Base-by-base conservation (phyloP, 2,797 vertebrate genomes). In the Moxostoma hubbsi region DNA sequence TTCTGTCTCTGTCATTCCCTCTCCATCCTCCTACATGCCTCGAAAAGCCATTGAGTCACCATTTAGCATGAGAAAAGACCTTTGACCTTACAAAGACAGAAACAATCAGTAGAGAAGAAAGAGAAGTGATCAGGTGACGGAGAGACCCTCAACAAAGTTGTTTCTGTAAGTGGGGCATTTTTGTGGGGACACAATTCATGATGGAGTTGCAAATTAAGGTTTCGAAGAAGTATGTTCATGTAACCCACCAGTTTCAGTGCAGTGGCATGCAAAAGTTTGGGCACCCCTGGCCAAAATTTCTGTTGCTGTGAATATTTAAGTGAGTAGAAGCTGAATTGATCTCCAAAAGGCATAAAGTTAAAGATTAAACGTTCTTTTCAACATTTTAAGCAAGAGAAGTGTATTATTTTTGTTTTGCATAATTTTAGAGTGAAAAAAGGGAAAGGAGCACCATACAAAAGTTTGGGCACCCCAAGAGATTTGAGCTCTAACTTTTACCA, bases 41-140 rank as follows among this genome's bases (percentile, higher is more conserved):
- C 82, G 79, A 66, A 81, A 62, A 69, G 71, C 51, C 12, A 36
- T 55, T 53, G 63, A 79, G 68, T 65, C 82, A 63, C 76, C 55
- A 75, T 83, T 82, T 79, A 73, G 80, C 69, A 62, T 68, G 73
- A 83, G 69, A 72, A 69, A 73, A 16, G 77, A 82, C 80, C 82
- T 64, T 72, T 84, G 75, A 77, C 80, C 80, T 73, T 63, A 55
- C 68, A 69, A 46, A 84, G 77, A 50, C 49, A 12, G 63, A 57
- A 49, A 72, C 84, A 83, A 83, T 82, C 82, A 77, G 71, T 12
- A 50, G 11, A 12, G 53, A 24, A 6, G 63, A 16, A 10, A 36
- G 49, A 15, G 45, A 45, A 16, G 36, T 36, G 36, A 51, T 51
- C 63, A 59, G 54, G 47, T 71, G 73, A 59, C 18, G 5, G 59